Percentiles rank a stretch among this genome's conserved stretches.
Conservation (phyloP, 2,888 invertebrate species). For the Tuberolachnus salignus region DNA sequence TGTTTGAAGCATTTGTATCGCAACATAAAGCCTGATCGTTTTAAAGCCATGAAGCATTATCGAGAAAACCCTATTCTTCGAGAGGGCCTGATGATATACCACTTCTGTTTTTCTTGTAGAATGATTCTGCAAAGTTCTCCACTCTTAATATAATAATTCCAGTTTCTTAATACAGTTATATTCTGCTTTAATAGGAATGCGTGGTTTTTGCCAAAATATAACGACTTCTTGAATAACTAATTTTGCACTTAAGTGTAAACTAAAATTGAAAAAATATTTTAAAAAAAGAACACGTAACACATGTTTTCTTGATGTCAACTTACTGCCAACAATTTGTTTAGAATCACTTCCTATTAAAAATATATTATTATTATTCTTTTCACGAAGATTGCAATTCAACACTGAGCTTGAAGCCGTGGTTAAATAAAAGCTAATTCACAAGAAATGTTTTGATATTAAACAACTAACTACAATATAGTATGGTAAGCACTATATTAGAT, state of each 20-base stretch:
- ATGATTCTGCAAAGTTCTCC: conserved; percentile 24
- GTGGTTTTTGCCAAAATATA: conserved; percentile 38
- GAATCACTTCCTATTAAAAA: not conserved
- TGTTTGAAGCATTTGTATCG: too few relatives aligned
- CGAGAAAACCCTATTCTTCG: too few relatives aligned
- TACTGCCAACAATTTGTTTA: not conserved
- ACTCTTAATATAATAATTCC: conserved; percentile 22
- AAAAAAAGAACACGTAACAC: conserved; percentile 22
- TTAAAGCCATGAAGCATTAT: too few relatives aligned
- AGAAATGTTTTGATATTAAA: too few relatives aligned
- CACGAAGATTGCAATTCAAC: too few relatives aligned
- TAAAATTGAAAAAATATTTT: conserved; percentile 13
- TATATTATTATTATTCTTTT: too few relatives aligned
- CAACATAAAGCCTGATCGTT: too few relatives aligned
- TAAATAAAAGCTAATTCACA: too few relatives aligned
- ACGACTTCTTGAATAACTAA: conserved; percentile 9
- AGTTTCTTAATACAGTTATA: conserved; percentile 23
- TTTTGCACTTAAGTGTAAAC: conserved; percentile 18
- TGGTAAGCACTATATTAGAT: not conserved
- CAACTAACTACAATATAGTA: not conserved
- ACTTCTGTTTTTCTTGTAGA: not conserved
- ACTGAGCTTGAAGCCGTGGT: too few relatives aligned
- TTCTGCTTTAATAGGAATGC: conserved; percentile 14
- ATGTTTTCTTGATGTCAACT: not conserved
- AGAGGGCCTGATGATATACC: too few relatives aligned